Evolutionary conservation across 2,888 invertebrate species (phyloP).

Genomic region (Platycnemis pennipes): DNA sequence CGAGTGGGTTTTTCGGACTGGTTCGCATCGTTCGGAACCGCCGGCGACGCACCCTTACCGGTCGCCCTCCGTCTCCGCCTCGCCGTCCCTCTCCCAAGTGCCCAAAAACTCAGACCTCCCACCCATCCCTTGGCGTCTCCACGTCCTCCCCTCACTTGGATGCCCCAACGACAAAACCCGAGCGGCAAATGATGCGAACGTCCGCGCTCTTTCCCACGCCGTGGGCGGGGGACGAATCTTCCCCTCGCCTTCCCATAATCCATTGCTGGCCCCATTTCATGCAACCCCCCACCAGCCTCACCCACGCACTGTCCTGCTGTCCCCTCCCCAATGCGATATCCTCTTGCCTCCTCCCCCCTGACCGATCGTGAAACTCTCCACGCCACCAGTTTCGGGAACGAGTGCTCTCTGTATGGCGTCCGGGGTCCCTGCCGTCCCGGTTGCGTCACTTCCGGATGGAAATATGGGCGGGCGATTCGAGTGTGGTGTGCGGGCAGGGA

Average conservation of each 20-base stretch:
- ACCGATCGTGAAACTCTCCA: neutral
- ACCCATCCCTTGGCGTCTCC: neutral
- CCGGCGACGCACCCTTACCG: neutral
- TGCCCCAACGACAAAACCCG: constrained; percentile 5
- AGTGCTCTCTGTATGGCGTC: neutral
- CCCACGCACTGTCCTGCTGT: neutral
- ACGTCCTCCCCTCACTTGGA: neutral
- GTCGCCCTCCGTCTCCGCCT: neutral
- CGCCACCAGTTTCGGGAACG: neutral
- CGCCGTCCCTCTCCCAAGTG: neutral
- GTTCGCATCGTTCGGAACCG: neutral
- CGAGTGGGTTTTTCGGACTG: neutral
- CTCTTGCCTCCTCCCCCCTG: neutral
- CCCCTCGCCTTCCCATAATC: constrained; percentile 41
- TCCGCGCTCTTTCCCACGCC: constrained; percentile 54
- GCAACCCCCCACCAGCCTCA: neutral
- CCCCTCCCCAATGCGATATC: neutral
- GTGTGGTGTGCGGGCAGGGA: neutral
- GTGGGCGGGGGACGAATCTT: neutral
- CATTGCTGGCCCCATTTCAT: constrained; percentile 33
- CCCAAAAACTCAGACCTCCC: neutral
- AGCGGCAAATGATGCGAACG: constrained; percentile 52
- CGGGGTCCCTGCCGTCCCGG: neutral
- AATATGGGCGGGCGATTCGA: constrained; percentile 15
- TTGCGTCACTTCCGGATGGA: constrained; percentile 54